phyloP scores from a whole-genome alignment of 37 sponge, comb jelly and placozoan species.

The Sycon ciliatum region DNA sequence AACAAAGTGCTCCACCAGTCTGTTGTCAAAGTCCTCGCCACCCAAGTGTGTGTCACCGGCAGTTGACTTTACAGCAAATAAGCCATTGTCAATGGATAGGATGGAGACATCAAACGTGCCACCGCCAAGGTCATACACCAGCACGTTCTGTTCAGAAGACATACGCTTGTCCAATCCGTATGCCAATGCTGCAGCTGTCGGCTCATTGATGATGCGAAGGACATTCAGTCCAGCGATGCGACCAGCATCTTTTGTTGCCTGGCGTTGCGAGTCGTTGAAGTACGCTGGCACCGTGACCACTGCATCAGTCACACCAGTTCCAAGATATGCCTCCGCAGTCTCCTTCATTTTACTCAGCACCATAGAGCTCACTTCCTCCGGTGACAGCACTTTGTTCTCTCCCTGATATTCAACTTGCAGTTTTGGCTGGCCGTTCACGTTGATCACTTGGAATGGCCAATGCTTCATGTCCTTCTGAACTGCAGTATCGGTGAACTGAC shows the following conservation, averaged over 20 bases:
- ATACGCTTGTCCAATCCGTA: constrained; percentile 89
- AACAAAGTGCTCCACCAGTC: constrained; percentile 86
- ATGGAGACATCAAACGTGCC: constrained; percentile 95
- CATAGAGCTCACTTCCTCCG: constrained; percentile 87
- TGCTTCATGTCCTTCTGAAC: constrained; percentile 79
- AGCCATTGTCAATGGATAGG: constrained; percentile 93
- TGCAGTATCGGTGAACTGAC: constrained; percentile 57
- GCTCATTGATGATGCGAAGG: constrained; percentile 96
- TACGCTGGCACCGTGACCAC: constrained; percentile 98
- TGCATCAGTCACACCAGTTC: constrained; percentile 76
- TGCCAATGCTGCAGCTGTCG: constrained; percentile 97
- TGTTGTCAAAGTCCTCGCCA: constrained; percentile 95
- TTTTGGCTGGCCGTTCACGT: constrained; percentile 81
- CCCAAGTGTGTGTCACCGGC: constrained; percentile 95
- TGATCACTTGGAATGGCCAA: constrained; percentile 90
- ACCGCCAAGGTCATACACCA: constrained; percentile 95
- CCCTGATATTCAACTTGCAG: constrained; percentile 82
- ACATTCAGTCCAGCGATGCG: constrained; percentile 90
- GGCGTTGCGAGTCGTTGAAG: constrained; percentile 98
- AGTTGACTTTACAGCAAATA: constrained; percentile 94
- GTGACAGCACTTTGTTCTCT: constrained; percentile 78
- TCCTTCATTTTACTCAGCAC: constrained; percentile 98
- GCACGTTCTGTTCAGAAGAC: constrained; percentile 60
- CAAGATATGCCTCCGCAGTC: constrained; percentile 94
- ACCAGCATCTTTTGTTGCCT: constrained; percentile 99